These are phyloP conservation scores for Anguilla obscura DNA, from an alignment of 2,797 vertebrate species.

Conservation along the genomic window DNA sequence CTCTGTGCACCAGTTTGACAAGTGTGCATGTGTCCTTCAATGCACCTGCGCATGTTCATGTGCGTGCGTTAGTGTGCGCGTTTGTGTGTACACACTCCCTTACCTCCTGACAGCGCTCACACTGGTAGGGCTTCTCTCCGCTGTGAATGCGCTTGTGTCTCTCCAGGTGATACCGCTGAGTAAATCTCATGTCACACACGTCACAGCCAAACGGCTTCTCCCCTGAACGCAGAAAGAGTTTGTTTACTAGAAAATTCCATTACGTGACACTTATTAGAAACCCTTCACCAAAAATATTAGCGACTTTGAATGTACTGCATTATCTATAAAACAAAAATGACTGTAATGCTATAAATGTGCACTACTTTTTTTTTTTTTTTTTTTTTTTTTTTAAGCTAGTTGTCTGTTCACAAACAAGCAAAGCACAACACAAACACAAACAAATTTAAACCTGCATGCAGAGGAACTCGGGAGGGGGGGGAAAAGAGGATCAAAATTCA, in stretches of 20 bases:
- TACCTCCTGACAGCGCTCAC: slow-evolving; percentile 96
- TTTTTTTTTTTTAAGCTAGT: background rate
- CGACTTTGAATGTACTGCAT: background rate
- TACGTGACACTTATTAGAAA: background rate
- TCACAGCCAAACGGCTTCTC: slow-evolving; percentile 97
- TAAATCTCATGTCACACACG: slow-evolving; percentile 97
- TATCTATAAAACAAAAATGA: background rate
- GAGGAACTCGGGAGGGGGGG: background rate
- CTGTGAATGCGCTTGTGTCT: slow-evolving; percentile 97
- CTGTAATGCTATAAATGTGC: background rate
- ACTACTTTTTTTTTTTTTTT: too few species aligned
- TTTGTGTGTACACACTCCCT: slow-evolving; percentile 25
- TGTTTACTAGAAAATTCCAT: slow-evolving; percentile 3
- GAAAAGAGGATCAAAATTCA: background rate
- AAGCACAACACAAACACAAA: background rate
- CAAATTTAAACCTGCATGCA: background rate
- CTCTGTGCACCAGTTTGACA: background rate
- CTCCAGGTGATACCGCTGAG: slow-evolving; percentile 97
- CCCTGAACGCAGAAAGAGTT: slow-evolving; percentile 66
- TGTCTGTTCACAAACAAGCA: background rate
- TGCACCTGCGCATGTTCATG: background rate
- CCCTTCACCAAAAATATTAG: background rate
- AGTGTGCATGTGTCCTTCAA: background rate
- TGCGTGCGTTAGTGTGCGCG: background rate
- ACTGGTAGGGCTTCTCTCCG: slow-evolving; percentile 98